Conservation (phyloP, 2,888 invertebrate genomes). For the Stenolophus ochropezus region DNA sequence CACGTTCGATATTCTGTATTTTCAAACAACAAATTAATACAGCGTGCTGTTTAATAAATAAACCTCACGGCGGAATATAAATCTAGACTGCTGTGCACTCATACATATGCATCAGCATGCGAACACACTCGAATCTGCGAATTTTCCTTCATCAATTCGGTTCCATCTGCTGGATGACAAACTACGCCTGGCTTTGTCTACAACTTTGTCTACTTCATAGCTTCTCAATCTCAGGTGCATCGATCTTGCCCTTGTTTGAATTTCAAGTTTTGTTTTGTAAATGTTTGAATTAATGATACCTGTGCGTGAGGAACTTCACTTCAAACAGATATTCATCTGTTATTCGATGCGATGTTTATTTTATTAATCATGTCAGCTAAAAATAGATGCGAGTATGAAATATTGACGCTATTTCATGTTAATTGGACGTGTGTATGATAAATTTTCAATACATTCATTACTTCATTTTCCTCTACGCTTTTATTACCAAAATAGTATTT, state of each 20-base stretch:
- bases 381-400: background rate
- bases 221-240: constrained; percentile 40
- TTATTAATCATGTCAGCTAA: constrained; percentile 1
- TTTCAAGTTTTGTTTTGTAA: constrained; percentile 23
- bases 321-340: constrained; percentile 16
- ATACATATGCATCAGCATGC: constrained; percentile 50
- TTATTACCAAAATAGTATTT: no score
- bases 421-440: background rate
- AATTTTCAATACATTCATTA: background rate
- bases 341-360: constrained; percentile 27
- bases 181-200: background rate
- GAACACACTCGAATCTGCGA: constrained; percentile 36
- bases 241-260: background rate
- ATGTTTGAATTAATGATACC: constrained; percentile 15
- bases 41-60: constrained; percentile 52
- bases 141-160: constrained; percentile 42
- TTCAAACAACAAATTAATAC: constrained; percentile 57
- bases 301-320: constrained; percentile 15
- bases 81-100: constrained; percentile 33
- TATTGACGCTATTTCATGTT: background rate
- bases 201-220: constrained; percentile 30
- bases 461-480: background rate
- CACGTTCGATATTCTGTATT: constrained; percentile 46
- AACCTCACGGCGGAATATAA: constrained; percentile 47
- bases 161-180: constrained; percentile 42